Base-by-base conservation (phyloP, 1,140 invertebrate species). In the Drosophila azteca region DNA sequence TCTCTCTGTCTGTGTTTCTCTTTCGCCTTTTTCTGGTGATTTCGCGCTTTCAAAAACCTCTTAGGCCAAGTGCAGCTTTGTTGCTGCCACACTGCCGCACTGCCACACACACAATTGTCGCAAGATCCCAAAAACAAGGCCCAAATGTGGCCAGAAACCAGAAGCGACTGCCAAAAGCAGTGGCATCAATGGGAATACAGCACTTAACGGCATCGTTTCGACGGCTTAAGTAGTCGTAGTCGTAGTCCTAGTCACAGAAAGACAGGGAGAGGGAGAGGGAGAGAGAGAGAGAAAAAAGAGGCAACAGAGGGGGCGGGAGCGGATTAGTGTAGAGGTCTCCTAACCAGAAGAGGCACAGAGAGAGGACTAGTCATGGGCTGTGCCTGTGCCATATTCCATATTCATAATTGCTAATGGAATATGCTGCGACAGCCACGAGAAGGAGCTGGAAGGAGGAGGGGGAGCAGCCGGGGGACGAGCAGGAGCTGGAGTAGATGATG, bases 371-470 rank as follows among this genome's bases (percentile, higher is more conserved):
- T 77, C 77, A 81, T 64, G 77, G 76, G 69, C 73, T 26, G 24
- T 26, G 24, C 24, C 24, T 26, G 24, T 68, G 63, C 77, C 79
- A 80, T 81, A 80, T 81, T 85, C 77, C 85, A 90, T 84, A 90
- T 87, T 90, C 90, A 90, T 90, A 90, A 90, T 90, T 90, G 85
- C 89, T 90, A 90, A 90, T 90, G 85, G 89, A 90, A 90, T 90
- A 90, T 90, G 90, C 89, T 81, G 62, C 55, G 82, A 67, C 73
- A 78, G 75, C 57, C 75, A 60, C 80, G 60, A 69, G 66, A 43
- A 82, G 31, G 31, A 31, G 31, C 31, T 1, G 0, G 6, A 31
- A 31, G 29, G 1, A 31, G 8, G 7, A 31, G 8, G 0, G 11
- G 3, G 8, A 11, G 31, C 3, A 53, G 45, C 2, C 11, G 9